A percentile compares a stretch with the other conserved stretches of the same genome.
Conservation (phyloP, 2,113 vertebrate genomes). For the Plecturocebus donacophilus region DNA sequence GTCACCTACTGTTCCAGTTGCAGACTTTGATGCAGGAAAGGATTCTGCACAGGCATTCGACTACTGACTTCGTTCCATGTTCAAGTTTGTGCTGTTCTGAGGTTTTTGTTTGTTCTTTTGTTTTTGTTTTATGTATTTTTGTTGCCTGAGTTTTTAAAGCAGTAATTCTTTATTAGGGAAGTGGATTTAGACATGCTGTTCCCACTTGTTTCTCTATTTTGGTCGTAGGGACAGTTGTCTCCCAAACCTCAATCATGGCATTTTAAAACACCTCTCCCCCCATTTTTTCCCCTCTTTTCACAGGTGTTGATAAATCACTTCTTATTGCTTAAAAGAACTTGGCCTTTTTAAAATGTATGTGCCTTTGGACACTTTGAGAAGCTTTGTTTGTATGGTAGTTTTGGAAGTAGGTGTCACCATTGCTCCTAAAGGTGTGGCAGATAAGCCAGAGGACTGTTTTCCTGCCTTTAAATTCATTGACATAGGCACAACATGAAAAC, state of each 20-base stretch:
- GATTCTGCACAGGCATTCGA: background rate
- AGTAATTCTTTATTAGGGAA: background rate
- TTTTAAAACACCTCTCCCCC: background rate
- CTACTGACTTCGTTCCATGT: background rate
- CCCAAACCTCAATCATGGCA: background rate
- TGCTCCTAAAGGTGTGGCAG: background rate
- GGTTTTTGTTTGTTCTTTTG: too few species aligned
- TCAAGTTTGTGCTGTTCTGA: background rate
- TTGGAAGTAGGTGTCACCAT: background rate
- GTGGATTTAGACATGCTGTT: background rate
- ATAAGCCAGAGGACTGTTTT: background rate
- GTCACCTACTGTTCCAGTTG: background rate
- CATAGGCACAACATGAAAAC: background rate
- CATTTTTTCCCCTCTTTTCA: too few species aligned
- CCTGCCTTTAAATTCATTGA: slow-evolving; percentile 25
- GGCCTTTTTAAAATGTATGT: background rate
- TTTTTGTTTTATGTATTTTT: too few species aligned
- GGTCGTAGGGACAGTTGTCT: background rate
- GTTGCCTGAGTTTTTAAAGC: slow-evolving; percentile 16
- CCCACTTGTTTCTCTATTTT: background rate
- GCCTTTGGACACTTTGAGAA: slow-evolving; percentile 25
- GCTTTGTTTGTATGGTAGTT: slow-evolving; percentile 36
- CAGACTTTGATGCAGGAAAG: background rate
- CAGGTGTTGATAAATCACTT: background rate
- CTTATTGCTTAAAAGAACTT: background rate